Evolutionary conservation across 2,113 vertebrate species (phyloP).

Genomic region (Chascanopsetta lugubris): DNA sequence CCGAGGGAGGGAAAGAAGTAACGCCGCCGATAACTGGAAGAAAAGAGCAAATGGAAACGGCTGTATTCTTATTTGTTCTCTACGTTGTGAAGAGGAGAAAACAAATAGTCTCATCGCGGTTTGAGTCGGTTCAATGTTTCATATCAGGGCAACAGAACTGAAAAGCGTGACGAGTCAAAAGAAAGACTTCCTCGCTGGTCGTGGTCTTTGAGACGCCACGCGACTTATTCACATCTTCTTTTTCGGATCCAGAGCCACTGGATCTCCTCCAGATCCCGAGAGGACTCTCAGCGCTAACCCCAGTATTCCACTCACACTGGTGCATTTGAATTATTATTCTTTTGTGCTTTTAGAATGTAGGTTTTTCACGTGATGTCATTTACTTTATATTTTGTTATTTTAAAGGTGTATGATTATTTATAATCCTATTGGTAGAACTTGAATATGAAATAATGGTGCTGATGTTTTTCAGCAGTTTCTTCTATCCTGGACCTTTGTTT

Average conservation of each 20-base stretch:
- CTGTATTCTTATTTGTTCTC: neutral
- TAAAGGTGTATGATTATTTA: too few species aligned
- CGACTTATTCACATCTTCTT: constrained; percentile 7
- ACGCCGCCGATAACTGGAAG: neutral
- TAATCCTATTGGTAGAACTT: too few species aligned
- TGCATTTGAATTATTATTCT: neutral
- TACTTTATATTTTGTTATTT: neutral
- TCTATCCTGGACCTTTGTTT: too few species aligned
- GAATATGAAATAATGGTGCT: too few species aligned
- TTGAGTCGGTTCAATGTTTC: neutral
- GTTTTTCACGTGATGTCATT: neutral
- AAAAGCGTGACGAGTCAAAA: neutral
- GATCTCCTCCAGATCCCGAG: constrained; percentile 1
- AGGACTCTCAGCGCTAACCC: neutral
- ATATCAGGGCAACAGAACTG: neutral
- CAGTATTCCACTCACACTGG: neutral
- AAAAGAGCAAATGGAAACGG: neutral
- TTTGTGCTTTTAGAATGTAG: neutral
- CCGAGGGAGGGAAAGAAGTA: constrained; percentile 7
- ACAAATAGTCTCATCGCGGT: neutral
- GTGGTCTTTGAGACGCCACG: neutral
- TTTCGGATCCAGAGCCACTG: neutral
- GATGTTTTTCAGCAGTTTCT: too few species aligned
- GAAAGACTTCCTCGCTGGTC: neutral
- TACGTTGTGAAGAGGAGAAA: neutral